Conservation (phyloP, 2,797 vertebrate genomes). For the Typhlichthys eigenmanni region DNA sequence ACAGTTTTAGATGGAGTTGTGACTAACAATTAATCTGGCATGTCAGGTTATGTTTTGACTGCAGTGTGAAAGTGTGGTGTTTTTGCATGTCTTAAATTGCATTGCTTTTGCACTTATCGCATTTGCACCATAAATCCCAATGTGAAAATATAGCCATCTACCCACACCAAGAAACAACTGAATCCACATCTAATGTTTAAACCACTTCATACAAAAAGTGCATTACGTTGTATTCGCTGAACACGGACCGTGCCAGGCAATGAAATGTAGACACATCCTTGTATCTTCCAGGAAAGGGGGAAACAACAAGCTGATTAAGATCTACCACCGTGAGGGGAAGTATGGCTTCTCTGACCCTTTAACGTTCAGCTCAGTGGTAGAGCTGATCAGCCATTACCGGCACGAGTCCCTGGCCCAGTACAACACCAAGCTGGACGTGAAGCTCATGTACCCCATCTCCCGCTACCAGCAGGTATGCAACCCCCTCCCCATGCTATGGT, state of each 20-base stretch:
- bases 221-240: not conserved
- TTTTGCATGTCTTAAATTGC: too few relatives aligned
- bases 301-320: slow-evolving; percentile 97
- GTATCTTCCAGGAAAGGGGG: slow-evolving; percentile 86
- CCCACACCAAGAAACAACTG: too few relatives aligned
- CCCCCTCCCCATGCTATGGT: slow-evolving; percentile 54
- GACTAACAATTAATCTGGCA: too few relatives aligned
- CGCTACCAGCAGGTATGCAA: slow-evolving; percentile 79
- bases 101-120: too few relatives aligned
- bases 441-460: slow-evolving; percentile 91
- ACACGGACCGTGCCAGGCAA: not conserved
- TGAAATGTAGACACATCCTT: not conserved
- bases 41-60: too few relatives aligned
- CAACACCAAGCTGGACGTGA: slow-evolving; percentile 94
- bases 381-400: slow-evolving; percentile 92
- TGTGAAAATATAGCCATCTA: too few relatives aligned
- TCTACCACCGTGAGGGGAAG: slow-evolving; percentile 91
- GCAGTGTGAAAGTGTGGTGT: too few relatives aligned
- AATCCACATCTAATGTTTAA: too few relatives aligned
- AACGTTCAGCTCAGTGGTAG: slow-evolving; percentile 91
- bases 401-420: slow-evolving; percentile 94
- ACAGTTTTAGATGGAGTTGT: too few relatives aligned
- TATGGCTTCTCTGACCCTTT: slow-evolving; percentile 95
- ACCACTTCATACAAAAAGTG: too few relatives aligned
- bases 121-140: too few relatives aligned